Conservation (phyloP, 2,113 vertebrate species). For the Speoplatyrhinus poulsoni region DNA sequence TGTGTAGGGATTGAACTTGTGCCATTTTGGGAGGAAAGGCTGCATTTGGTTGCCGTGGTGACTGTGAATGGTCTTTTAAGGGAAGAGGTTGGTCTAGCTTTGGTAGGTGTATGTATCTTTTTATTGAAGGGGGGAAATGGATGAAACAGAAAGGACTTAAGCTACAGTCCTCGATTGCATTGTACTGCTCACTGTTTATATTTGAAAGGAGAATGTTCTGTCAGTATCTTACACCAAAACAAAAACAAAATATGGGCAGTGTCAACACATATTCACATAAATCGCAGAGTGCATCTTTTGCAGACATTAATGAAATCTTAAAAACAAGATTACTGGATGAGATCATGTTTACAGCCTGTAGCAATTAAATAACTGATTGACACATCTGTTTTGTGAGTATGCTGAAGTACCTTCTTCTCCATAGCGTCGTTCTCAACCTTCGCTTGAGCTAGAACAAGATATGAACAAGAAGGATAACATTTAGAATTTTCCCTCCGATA, state of each 20-base stretch:
- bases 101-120: constrained; percentile 84
- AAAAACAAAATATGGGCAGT: too few species aligned
- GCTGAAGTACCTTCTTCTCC: constrained; percentile 68
- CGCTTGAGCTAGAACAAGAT: constrained; percentile 62
- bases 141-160: constrained; percentile 38
- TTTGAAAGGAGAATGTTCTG: too few species aligned
- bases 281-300: not conserved
- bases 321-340: not conserved
- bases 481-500: not conserved
- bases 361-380: not conserved
- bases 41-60: constrained; percentile 77
- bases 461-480: constrained; percentile 7
- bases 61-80: constrained; percentile 75
- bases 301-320: not conserved
- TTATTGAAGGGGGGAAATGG: constrained; percentile 71
- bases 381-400: accelerated
- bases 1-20: constrained; percentile 76
- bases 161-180: too few species aligned
- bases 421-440: constrained; percentile 69
- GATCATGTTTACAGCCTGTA: not conserved
- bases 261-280: not conserved
- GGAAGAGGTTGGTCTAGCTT: constrained; percentile 77
- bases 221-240: too few species aligned
- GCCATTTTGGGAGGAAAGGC: constrained; percentile 71
- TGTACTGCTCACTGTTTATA: too few species aligned